Evolutionary conservation across 2,797 vertebrate genomes (phyloP).

Genomic region (Coendou prehensilis): DNA sequence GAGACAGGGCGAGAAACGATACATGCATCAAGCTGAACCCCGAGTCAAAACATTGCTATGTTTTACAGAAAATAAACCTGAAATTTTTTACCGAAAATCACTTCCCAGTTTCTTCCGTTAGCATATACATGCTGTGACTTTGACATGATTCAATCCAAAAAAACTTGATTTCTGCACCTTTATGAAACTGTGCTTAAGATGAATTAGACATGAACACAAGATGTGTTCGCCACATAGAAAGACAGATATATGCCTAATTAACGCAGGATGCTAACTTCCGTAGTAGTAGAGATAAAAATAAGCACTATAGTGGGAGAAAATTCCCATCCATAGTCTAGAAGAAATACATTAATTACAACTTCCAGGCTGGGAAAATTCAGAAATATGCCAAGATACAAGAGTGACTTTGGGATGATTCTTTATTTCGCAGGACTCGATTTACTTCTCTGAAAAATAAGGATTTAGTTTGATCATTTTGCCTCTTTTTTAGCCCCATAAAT

Average conservation of each 20-base stretch:
- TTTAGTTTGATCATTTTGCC: neutral
- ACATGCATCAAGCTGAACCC: neutral
- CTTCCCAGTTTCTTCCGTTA: conserved; percentile 1
- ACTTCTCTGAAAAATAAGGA: neutral
- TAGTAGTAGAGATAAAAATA: neutral
- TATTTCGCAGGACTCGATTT: neutral
- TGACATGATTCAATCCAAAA: neutral
- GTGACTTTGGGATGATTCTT: neutral
- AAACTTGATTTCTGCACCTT: neutral
- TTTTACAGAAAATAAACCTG: neutral
- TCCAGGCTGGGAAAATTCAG: neutral
- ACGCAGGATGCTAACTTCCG: neutral
- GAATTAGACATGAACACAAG: neutral
- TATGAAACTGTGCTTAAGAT: neutral
- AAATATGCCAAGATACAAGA: neutral
- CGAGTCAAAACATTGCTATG: neutral
- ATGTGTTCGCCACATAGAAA: neutral
- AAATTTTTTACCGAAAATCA: neutral
- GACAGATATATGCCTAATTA: neutral
- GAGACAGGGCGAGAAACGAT: neutral
- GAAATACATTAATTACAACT: neutral
- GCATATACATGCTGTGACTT: neutral
- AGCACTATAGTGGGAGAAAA: neutral
- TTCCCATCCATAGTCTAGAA: neutral
- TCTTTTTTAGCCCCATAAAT: neutral